Evolutionary conservation across 2,797 vertebrate genomes (phyloP).

Genomic region (Microcaecilia unicolor): DNA sequence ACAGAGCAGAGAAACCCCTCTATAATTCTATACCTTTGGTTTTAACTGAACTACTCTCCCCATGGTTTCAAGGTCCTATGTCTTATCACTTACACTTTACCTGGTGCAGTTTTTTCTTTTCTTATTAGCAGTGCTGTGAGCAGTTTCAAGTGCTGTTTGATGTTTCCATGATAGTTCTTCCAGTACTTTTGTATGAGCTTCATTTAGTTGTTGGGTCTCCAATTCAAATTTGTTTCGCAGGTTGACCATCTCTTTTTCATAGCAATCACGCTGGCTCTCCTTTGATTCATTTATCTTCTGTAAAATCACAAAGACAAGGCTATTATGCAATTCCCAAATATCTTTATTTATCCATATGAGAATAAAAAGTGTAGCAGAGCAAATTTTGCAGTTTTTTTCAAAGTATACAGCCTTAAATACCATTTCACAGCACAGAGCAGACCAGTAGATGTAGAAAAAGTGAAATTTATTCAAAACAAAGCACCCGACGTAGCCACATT

Average conservation of each 20-base stretch:
- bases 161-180: conserved; percentile 88
- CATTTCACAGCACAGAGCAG: too few species aligned
- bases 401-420: too few species aligned
- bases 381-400: too few species aligned
- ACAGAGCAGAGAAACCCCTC: not conserved
- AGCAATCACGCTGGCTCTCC: conserved; percentile 60
- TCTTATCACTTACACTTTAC: conserved; percentile 47
- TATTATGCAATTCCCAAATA: too few species aligned
- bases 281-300: conserved; percentile 87
- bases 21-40: not conserved
- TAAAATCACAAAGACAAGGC: conserved; percentile 14
- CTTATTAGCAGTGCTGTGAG: conserved; percentile 68
- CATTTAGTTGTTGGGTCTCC: conserved; percentile 77
- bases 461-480: too few species aligned
- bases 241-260: conserved; percentile 80
- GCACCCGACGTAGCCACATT: too few species aligned
- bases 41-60: not conserved
- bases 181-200: conserved; percentile 76
- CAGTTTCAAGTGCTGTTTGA: conserved; percentile 72
- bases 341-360: too few species aligned
- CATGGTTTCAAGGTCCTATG: not conserved
- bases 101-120: conserved; percentile 80
- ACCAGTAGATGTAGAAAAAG: too few species aligned
- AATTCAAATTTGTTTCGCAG: conserved; percentile 74
- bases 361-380: too few species aligned